Conservation (phyloP, 1,140 invertebrate genomes). For the Aphis craccivora region DNA sequence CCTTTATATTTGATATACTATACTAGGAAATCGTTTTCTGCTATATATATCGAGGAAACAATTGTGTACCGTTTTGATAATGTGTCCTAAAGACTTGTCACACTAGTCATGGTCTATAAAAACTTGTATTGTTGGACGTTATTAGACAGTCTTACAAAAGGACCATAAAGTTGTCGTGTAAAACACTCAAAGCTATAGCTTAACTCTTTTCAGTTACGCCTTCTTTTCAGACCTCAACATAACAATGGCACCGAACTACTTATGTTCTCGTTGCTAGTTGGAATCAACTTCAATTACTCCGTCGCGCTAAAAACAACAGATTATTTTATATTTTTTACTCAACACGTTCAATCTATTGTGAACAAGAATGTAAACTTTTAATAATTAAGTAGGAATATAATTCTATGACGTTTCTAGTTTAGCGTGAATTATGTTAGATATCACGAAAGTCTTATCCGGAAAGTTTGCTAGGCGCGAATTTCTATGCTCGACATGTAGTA, state of each 20-base stretch:
- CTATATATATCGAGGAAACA: neutral
- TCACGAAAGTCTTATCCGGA: neutral
- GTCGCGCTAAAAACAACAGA: neutral
- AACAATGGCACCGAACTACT: neutral
- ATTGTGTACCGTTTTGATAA: neutral
- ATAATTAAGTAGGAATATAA: neutral
- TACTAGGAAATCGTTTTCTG: neutral
- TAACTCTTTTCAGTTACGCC: neutral
- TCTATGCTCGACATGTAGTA: neutral
- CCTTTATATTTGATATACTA: neutral
- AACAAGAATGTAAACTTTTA: neutral
- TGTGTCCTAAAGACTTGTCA: neutral
- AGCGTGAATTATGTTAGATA: neutral
- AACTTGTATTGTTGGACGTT: neutral
- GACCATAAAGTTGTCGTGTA: slow-evolving; percentile 11
- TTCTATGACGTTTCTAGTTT: neutral
- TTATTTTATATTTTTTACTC: neutral
- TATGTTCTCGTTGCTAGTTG: neutral
- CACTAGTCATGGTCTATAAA: slow-evolving; percentile 5
- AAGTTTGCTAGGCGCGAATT: neutral
- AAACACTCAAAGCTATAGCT: slow-evolving; percentile 18
- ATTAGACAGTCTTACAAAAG: slow-evolving; percentile 27
- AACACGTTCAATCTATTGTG: neutral
- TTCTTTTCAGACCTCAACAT: slow-evolving; percentile 7
- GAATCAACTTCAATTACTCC: neutral